These are phyloP conservation scores for Hyla sarda DNA, from an alignment of 2,113 vertebrate genomes.

Conservation along the genomic window DNA sequence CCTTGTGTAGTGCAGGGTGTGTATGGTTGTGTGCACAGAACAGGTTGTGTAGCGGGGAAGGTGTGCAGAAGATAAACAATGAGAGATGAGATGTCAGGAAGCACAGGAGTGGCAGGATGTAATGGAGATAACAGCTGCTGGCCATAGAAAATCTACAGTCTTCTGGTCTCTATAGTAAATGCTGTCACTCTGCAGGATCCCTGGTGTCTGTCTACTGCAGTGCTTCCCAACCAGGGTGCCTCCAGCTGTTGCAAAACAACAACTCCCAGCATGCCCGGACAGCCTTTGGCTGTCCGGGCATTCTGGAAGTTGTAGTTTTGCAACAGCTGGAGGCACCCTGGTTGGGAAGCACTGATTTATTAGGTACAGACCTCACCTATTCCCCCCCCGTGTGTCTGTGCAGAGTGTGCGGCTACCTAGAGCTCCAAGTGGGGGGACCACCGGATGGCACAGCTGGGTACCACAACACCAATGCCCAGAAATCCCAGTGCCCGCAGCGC, in stretches of 20 bases:
- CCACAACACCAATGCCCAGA: no score
- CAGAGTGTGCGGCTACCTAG: neutral
- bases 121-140: neutral
- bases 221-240: no score
- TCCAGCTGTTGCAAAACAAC: no score
- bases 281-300: no score
- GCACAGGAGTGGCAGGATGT: neutral
- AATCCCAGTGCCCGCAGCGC: no score
- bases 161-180: neutral
- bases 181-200: no score
- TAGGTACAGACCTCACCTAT: no score
- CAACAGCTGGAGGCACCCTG: no score
- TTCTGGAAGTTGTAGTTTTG: no score
- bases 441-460: neutral
- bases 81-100: neutral
- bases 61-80: neutral
- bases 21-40: neutral
- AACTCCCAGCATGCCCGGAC: no score
- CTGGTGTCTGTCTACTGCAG: no score
- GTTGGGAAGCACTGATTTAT: no score
- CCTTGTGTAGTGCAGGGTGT: neutral
- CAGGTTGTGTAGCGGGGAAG: neutral
- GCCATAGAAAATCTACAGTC: neutral
- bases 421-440: neutral
- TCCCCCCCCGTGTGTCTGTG: neutral